Percentiles rank a stretch among this genome's conserved stretches.
Conservation (phyloP, 2,113 vertebrate genomes). For the Mungos mungo region DNA sequence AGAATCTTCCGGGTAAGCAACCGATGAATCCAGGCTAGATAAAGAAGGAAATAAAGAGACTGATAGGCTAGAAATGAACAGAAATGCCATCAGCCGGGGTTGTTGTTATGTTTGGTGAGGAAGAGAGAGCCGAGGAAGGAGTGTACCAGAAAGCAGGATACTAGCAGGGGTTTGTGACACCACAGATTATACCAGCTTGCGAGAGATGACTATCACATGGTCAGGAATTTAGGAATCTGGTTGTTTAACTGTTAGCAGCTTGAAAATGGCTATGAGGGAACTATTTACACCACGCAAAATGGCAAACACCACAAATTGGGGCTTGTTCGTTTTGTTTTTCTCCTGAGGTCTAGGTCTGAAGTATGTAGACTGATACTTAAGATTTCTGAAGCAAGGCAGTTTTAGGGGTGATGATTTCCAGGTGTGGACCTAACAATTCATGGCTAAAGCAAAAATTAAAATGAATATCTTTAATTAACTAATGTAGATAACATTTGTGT, state of each 20-base stretch:
- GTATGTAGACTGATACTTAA: neutral
- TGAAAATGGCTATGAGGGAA: neutral
- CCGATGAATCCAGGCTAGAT: neutral
- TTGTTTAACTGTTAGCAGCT: neutral
- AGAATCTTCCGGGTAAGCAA: neutral
- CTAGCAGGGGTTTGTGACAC: neutral
- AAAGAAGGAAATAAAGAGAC: neutral
- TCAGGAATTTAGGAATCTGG: neutral
- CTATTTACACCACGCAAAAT: neutral
- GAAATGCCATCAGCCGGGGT: neutral
- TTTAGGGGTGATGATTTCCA: neutral
- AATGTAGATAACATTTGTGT: neutral
- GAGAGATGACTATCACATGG: neutral
- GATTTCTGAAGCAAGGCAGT: neutral
- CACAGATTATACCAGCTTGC: neutral
- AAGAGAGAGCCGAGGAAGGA: neutral
- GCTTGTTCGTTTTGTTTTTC: neutral
- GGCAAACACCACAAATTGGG: neutral
- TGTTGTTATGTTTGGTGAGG: neutral
- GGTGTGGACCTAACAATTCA: neutral
- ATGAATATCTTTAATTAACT: neutral
- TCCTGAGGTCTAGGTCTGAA: neutral
- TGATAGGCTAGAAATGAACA: neutral
- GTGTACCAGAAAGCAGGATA: neutral
- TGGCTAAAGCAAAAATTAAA: neutral